Percentiles rank a stretch among this genome's conserved stretches.
Evolutionary conservation across 2,797 vertebrate species (phyloP).

Genomic region (Paramormyrops hopkinsi): DNA sequence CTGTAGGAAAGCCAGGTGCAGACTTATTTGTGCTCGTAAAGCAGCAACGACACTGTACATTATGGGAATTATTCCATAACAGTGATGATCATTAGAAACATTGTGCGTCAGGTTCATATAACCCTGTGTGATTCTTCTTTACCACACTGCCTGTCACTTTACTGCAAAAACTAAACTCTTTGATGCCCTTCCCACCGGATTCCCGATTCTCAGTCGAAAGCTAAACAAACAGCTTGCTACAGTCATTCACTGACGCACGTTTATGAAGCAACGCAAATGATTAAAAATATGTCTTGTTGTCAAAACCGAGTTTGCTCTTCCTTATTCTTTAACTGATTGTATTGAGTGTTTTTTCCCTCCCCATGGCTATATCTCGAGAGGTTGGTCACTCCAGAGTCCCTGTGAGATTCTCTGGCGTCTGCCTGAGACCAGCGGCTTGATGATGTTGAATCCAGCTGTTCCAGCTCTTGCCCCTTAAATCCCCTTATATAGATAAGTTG

Average conservation of each 20-base stretch:
- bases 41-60: not conserved
- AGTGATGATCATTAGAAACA: not conserved
- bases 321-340: not conserved
- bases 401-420: not conserved
- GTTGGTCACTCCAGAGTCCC: not conserved
- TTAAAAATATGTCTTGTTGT: not conserved
- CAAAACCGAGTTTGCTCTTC: not conserved
- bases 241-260: not conserved
- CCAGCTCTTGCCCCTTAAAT: not conserved
- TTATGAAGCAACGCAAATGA: not conserved
- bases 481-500: not conserved
- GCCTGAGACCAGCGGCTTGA: not conserved
- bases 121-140: not conserved
- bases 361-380: not conserved
- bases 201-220: not conserved
- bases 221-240: not conserved
- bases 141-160: not conserved
- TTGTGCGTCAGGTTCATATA: not conserved
- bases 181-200: not conserved
- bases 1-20: not conserved
- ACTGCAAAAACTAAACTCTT: not conserved
- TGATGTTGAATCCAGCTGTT: not conserved
- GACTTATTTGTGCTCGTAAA: not conserved
- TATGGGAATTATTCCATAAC: not conserved
- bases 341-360: not conserved